These are phyloP conservation scores for Rhopalosiphum maidis DNA, from an alignment of 1,140 invertebrate species.

Conservation along the genomic window DNA sequence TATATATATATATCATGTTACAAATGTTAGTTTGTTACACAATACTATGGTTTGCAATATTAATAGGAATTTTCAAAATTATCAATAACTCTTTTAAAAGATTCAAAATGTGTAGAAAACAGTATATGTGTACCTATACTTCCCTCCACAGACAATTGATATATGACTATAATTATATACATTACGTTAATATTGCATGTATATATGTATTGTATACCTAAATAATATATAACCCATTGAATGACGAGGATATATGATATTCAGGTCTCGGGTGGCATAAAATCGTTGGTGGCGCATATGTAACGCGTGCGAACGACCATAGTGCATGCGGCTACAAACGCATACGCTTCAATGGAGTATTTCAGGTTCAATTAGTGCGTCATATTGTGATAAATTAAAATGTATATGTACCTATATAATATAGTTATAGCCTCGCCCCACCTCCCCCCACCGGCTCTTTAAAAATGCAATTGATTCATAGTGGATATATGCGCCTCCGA, in stretches of 20 bases:
- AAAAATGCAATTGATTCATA: too few relatives aligned
- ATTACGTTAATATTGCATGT: background rate
- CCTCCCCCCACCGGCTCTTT: too few relatives aligned
- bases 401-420: too few relatives aligned
- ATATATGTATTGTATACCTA: background rate
- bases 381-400: background rate
- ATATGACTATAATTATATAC: background rate
- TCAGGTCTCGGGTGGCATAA: slow-evolving; percentile 4
- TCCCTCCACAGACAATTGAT: background rate
- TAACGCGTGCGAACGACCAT: background rate
- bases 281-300: background rate
- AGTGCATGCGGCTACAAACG: background rate
- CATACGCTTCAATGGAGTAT: background rate
- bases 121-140: background rate
- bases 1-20: too few relatives aligned
- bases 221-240: background rate
- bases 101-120: background rate
- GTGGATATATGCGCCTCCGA: too few relatives aligned
- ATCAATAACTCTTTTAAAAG: background rate
- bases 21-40: too few relatives aligned
- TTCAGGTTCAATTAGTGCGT: background rate
- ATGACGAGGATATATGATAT: background rate
- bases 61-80: background rate
- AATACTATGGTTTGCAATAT: background rate
- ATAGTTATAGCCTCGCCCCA: too few relatives aligned